phyloP scores from a whole-genome alignment of 2,113 vertebrate species.

The Thalassarche chlororhynchos region DNA sequence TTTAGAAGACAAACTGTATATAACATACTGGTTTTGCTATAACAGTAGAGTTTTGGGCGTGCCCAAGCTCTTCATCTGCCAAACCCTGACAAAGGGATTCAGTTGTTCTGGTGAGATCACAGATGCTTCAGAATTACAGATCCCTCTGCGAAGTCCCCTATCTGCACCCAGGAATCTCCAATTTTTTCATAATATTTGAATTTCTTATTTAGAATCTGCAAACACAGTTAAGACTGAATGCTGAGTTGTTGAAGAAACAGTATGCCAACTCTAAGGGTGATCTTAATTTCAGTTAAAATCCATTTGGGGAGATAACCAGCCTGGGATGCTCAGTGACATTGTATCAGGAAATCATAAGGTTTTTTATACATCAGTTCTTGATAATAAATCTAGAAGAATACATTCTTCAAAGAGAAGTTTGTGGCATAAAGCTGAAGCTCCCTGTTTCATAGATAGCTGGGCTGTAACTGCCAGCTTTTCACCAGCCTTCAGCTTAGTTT shows the following conservation, averaged over 20 bases:
- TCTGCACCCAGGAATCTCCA: not conserved
- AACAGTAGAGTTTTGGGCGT: not conserved
- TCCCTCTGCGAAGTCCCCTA: not conserved
- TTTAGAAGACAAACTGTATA: not conserved
- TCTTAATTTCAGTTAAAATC: not conserved
- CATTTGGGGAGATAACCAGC: not conserved
- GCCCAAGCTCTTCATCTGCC: not conserved
- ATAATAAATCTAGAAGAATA: not conserved
- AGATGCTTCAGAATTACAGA: not conserved
- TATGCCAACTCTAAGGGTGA: not conserved
- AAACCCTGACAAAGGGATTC: fast-evolving
- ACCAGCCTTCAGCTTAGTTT: not conserved
- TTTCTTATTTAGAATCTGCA: not conserved
- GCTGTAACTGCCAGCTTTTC: constrained; percentile 15
- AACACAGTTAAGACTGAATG: not conserved
- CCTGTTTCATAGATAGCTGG: not conserved
- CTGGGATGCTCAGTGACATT: not conserved
- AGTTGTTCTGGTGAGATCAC: not conserved
- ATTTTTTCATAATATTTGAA: not conserved
- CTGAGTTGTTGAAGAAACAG: not conserved
- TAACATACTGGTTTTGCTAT: not conserved
- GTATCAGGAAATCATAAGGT: not conserved
- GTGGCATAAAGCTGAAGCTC: constrained; percentile 4
- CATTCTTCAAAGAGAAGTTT: not conserved
- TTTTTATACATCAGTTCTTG: not conserved